These are phyloP conservation scores for Cacoxenus indagator DNA, from an alignment of 2,888 invertebrate genomes.

Conservation along the genomic window DNA sequence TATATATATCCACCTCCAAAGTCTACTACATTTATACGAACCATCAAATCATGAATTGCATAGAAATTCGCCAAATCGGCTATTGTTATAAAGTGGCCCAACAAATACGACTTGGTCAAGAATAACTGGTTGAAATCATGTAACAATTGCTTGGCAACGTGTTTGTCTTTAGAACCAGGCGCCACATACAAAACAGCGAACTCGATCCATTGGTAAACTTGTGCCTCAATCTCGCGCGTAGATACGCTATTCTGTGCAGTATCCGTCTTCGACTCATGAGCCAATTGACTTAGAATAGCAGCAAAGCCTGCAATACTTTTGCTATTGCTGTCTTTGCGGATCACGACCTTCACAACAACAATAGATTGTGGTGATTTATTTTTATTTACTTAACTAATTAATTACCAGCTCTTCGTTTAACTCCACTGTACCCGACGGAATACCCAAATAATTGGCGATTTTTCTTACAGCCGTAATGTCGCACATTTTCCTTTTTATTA, in stretches of 20 bases:
- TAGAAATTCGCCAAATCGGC: slow-evolving; percentile 81
- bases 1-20: not conserved
- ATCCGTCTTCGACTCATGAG: slow-evolving; percentile 69
- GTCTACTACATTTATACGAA: slow-evolving; percentile 69
- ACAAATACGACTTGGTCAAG: slow-evolving; percentile 73
- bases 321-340: slow-evolving; percentile 70
- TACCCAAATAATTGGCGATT: slow-evolving; percentile 73
- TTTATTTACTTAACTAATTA: not conserved
- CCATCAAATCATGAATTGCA: slow-evolving; percentile 77
- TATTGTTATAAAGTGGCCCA: slow-evolving; percentile 74
- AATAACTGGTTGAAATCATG: slow-evolving; percentile 74
- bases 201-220: slow-evolving; percentile 79
- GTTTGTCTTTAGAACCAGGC: slow-evolving; percentile 65
- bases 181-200: slow-evolving; percentile 72
- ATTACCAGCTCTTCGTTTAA: slow-evolving; percentile 73
- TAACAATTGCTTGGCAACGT: slow-evolving; percentile 60
- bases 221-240: slow-evolving; percentile 70
- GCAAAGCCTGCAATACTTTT: slow-evolving; percentile 72
- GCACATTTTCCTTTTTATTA: slow-evolving; percentile 58
- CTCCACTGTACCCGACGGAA: slow-evolving; percentile 72
- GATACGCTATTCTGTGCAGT: slow-evolving; percentile 57
- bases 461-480: slow-evolving; percentile 70
- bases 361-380: slow-evolving; percentile 14
- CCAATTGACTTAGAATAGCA: slow-evolving; percentile 73
- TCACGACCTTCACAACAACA: slow-evolving; percentile 71